Conservation (phyloP, 2,113 vertebrate species). For the Podocnemis expansa region DNA sequence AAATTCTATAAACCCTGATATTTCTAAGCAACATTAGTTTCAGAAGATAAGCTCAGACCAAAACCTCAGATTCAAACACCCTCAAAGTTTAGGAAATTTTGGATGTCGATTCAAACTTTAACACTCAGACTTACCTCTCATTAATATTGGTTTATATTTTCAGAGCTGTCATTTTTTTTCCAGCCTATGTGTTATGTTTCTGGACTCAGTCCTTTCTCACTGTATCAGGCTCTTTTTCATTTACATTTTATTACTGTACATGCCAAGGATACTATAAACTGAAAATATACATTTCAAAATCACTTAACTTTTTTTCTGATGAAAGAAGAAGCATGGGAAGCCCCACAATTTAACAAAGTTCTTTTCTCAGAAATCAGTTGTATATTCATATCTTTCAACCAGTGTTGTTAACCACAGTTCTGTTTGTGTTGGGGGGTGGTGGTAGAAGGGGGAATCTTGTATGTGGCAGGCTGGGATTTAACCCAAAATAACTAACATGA, state of each 20-base stretch:
- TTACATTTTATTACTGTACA: conserved; percentile 18
- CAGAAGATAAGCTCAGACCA: not conserved
- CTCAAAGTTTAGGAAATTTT: not conserved
- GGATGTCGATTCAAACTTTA: not conserved
- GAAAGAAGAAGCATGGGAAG: conserved; percentile 50
- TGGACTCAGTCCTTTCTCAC: conserved; percentile 8
- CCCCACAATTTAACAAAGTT: conserved; percentile 7
- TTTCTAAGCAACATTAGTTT: not conserved
- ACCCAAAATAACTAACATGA: not conserved
- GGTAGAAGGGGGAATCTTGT: not conserved
- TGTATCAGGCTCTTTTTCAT: conserved; percentile 5
- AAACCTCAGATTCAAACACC: not conserved
- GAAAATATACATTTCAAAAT: conserved; percentile 10
- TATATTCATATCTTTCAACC: conserved; percentile 40
- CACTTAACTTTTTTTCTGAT: not conserved
- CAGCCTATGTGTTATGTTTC: not conserved
- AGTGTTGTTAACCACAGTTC: conserved; percentile 48
- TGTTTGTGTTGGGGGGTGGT: conserved; percentile 35
- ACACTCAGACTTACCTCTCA: conserved; percentile 8
- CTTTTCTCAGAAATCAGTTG: conserved; percentile 3
- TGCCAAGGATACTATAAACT: not conserved
- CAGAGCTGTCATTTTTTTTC: not conserved
- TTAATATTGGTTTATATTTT: conserved; percentile 15
- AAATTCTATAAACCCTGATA: not conserved
- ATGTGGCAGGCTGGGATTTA: not conserved